These are phyloP conservation scores for Taenioides sp. DNA, from an alignment of 2,797 vertebrate species.

Conservation along the genomic window DNA sequence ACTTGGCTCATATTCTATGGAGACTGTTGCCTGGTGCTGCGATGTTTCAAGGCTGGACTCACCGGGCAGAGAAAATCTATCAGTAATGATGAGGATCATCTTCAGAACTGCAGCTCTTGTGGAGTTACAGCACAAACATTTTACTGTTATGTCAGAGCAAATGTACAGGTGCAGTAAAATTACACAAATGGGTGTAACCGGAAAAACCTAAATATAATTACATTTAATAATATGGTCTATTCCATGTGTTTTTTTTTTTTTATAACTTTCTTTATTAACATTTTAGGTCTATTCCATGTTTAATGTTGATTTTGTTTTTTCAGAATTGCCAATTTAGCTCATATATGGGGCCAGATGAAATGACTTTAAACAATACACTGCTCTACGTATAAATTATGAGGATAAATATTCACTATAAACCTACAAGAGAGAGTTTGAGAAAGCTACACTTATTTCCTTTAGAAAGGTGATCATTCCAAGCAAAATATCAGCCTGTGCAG, in stretches of 20 bases:
- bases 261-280: too few relatives aligned
- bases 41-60: not conserved
- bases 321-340: too few relatives aligned
- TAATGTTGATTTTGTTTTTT: too few relatives aligned
- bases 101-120: not conserved
- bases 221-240: too few relatives aligned
- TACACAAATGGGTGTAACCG: not conserved
- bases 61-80: not conserved
- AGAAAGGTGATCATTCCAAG: not conserved
- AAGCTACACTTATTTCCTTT: not conserved
- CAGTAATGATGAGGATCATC: not conserved
- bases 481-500: not conserved
- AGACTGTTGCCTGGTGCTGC: not conserved
- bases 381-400: too few relatives aligned
- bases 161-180: not conserved
- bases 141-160: not conserved
- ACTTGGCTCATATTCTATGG: not conserved
- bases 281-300: too few relatives aligned
- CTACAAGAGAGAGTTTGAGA: not conserved
- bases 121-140: not conserved
- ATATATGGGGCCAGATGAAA: too few relatives aligned
- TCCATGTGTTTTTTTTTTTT: too few relatives aligned
- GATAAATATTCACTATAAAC: too few relatives aligned
- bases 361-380: too few relatives aligned
- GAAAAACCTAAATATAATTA: not conserved